Base-by-base conservation (phyloP, 1,140 invertebrate genomes). In the Heliconius melpomene region DNA sequence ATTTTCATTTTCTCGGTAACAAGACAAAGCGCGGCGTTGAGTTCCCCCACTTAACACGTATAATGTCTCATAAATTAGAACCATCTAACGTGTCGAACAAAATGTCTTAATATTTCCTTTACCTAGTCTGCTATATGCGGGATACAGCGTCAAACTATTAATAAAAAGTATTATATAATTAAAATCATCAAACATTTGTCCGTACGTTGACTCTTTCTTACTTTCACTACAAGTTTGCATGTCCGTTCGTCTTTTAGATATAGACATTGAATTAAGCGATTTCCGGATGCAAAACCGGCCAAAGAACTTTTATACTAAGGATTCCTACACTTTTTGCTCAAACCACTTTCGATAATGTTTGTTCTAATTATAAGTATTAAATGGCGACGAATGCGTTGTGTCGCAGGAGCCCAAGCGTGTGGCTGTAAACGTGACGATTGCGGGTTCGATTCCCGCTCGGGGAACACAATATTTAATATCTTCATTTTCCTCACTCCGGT, bases 211-310 rank as follows among this genome's bases (percentile, higher is more conserved):
- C 60, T 66, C 40, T 46, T 46, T 46, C 40, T 29, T 26, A 66
- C 60, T 66, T 66, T 66, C 60, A 29, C 60, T 66, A 66, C 60
- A 66, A 66, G 60, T 66, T 66, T 66, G 60, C 60, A 66, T 66
- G 60, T 66, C 60, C 60, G 60, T 29, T 66, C 60, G 60, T 66
- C 60, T 66, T 66, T 66, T 66, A 66, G 60, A 66, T 57, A 57
- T n/a, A 57, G n/a, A 57, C 54, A 57, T 66, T 66, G 60, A 66
- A 66, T 66, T 66, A 66, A 66, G 60, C 60, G 26, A 29, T 66
- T 66, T 66, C 60, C 60, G 60, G 60, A 66, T 26, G 23, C 23
- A 66, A 29, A 66, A 66, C 60, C 60, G 60, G 60, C 60, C 60
- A 66, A 66, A 66, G 60, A 26, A 66, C 60, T 66, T 66, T 26